Evolutionary conservation across 1,140 invertebrate genomes (phyloP).

Genomic region (Caerostris extrusa): DNA sequence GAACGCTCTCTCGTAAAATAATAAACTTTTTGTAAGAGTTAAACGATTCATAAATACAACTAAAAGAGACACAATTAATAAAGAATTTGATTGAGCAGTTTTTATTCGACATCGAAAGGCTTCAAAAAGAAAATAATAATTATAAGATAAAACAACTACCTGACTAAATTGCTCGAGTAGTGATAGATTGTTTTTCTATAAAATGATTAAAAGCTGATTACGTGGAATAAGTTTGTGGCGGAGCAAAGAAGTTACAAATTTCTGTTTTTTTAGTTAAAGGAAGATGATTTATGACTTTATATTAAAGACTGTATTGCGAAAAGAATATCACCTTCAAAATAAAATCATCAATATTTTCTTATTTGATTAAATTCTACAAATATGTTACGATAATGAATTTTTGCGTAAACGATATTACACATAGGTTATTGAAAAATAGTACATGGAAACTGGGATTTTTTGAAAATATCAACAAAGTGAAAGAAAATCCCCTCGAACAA

Average conservation of each 20-base stretch:
- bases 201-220: not conserved
- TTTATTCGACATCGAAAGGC: too few relatives aligned
- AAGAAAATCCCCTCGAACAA: too few relatives aligned
- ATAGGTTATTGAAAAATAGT: not conserved
- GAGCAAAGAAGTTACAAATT: not conserved
- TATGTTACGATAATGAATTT: not conserved
- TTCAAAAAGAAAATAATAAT: too few relatives aligned
- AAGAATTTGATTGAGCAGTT: too few relatives aligned
- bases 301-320: not conserved
- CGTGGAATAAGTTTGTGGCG: not conserved
- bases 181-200: not conserved
- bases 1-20: too few relatives aligned
- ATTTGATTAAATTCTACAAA: not conserved
- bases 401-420: not conserved
- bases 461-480: too few relatives aligned
- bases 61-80: too few relatives aligned
- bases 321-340: not conserved
- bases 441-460: not conserved
- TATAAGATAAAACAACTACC: not conserved
- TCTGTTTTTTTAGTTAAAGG: not conserved
- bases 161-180: not conserved
- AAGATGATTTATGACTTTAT: not conserved
- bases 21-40: too few relatives aligned
- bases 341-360: not conserved
- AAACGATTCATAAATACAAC: too few relatives aligned